Conservation (phyloP, 2,113 vertebrate genomes). For the Paradoxurus hermaphroditus region DNA sequence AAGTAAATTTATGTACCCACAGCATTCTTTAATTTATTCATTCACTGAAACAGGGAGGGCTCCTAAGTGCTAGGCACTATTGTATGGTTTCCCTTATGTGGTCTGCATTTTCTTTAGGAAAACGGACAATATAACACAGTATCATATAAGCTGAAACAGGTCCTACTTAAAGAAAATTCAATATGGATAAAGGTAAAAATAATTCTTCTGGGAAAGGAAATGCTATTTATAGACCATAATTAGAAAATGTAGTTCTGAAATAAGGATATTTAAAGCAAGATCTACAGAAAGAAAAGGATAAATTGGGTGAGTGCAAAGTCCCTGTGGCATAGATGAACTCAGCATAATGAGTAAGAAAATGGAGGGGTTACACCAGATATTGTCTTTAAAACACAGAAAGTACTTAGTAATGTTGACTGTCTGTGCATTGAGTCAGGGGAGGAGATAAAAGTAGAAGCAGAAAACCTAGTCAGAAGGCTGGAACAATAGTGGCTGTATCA, state of each 20-base stretch:
- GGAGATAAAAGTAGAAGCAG: not conserved
- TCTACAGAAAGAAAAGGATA: not conserved
- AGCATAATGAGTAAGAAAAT: not conserved
- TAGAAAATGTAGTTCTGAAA: not conserved
- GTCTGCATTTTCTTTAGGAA: not conserved
- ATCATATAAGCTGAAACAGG: not conserved
- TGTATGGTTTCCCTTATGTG: not conserved
- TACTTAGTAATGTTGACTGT: not conserved
- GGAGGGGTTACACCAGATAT: rapidly evolving
- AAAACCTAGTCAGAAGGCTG: not conserved
- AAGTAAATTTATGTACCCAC: not conserved
- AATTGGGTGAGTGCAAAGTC: not conserved
- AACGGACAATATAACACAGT: not conserved
- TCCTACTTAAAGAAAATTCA: not conserved
- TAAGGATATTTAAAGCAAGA: not conserved
- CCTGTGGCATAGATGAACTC: not conserved
- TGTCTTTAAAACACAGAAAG: not conserved
- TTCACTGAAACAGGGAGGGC: not conserved
- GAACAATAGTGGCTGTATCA: not conserved
- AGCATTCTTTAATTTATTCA: not conserved
- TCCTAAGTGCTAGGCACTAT: not conserved
- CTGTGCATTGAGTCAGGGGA: rapidly evolving
- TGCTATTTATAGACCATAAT: not conserved
- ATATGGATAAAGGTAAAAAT: not conserved
- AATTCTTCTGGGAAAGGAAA: not conserved